Conservation (phyloP, 2,113 vertebrate genomes). For the Dolichallabes microphthalmus region DNA sequence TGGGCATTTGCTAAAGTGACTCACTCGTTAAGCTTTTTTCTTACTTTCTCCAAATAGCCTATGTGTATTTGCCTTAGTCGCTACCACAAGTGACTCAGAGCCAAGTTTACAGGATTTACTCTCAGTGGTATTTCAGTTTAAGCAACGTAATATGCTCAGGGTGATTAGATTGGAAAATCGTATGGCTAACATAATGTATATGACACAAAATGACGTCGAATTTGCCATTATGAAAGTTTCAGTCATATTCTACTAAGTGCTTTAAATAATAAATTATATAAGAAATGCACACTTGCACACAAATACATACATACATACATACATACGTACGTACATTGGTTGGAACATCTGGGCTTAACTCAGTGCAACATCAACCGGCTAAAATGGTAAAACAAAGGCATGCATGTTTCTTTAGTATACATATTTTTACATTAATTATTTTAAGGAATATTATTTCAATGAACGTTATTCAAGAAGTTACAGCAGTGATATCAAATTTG, state of each 20-base stretch:
- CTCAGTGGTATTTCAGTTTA: background rate
- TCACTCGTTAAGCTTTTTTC: background rate
- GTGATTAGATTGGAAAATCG: background rate
- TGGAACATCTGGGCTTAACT: background rate
- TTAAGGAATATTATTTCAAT: background rate
- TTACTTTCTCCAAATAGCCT: background rate
- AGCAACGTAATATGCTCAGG: background rate
- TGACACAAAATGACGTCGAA: background rate
- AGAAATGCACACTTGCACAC: no score
- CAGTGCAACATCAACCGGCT: background rate
- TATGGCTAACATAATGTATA: background rate
- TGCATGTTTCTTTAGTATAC: background rate
- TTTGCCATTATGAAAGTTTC: background rate
- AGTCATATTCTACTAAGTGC: background rate
- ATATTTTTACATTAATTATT: background rate
- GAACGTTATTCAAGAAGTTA: background rate
- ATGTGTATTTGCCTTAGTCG: background rate
- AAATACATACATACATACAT: background rate
- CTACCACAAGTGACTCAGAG: conserved; percentile 7
- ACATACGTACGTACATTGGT: background rate
- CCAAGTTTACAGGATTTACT: background rate
- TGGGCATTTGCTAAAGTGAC: background rate
- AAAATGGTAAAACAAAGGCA: background rate
- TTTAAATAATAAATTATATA: background rate
- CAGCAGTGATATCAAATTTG: background rate